A percentile compares a stretch with the other conserved stretches of the same genome.
phyloP scores from a whole-genome alignment of 2,113 vertebrate species.

The Pluvianellus socialis region DNA sequence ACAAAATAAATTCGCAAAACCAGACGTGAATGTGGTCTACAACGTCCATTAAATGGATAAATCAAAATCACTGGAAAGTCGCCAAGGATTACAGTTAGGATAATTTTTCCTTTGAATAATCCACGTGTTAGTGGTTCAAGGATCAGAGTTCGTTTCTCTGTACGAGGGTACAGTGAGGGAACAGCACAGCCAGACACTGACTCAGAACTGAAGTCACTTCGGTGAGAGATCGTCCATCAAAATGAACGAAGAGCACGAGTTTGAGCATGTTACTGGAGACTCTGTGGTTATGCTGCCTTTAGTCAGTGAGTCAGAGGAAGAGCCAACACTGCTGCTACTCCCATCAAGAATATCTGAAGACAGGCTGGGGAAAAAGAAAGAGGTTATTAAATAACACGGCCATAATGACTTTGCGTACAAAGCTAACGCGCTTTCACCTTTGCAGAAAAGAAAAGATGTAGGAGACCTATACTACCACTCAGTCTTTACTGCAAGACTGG shows the following conservation, averaged over 20 bases:
- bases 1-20: slow-evolving; percentile 61
- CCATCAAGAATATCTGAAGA: slow-evolving; percentile 89
- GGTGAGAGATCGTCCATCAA: slow-evolving; percentile 90
- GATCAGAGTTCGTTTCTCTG: slow-evolving; percentile 68
- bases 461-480: slow-evolving; percentile 70
- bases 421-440: rapidly evolving
- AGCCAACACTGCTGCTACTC: slow-evolving; percentile 88
- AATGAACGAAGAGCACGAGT: slow-evolving; percentile 79
- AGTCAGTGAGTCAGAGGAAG: slow-evolving; percentile 88
- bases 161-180: slow-evolving; percentile 40
- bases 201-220: slow-evolving; percentile 82
- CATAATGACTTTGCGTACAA: background rate
- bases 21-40: slow-evolving; percentile 59
- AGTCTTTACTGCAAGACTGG: slow-evolving; percentile 53
- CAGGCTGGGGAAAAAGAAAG: slow-evolving; percentile 76
- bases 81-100: slow-evolving; percentile 48
- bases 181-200: slow-evolving; percentile 62
- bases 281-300: slow-evolving; percentile 89
- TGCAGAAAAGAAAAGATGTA: background rate
- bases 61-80: slow-evolving; percentile 63
- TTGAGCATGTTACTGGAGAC: slow-evolving; percentile 87
- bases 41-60: slow-evolving; percentile 46
- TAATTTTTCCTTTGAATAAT: slow-evolving; percentile 51
- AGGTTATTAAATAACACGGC: slow-evolving; percentile 14
- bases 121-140: slow-evolving; percentile 52